Conservation (phyloP, 1,140 invertebrate genomes). For the Philaenus spumarius region DNA sequence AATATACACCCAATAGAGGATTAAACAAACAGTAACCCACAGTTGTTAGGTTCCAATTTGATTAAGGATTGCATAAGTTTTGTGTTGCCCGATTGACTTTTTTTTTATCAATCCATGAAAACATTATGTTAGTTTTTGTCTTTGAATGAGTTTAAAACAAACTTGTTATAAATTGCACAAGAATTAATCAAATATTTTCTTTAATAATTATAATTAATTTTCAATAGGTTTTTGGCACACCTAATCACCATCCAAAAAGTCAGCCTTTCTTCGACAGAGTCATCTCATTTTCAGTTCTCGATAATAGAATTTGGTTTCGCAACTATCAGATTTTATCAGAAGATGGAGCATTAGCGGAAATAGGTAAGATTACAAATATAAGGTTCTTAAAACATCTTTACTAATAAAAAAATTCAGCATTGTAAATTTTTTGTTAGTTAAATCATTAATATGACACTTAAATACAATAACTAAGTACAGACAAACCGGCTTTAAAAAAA, state of each 20-base stretch:
- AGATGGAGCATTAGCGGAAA: slow-evolving; percentile 91
- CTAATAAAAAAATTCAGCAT: background rate
- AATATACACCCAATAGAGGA: no score
- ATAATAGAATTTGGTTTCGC: slow-evolving; percentile 96
- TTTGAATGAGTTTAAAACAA: no score
- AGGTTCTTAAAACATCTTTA: background rate
- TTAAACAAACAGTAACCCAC: no score
- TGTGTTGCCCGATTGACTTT: no score
- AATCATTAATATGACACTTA: background rate
- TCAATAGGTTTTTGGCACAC: slow-evolving; percentile 91
- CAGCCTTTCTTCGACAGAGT: slow-evolving; percentile 99
- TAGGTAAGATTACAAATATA: slow-evolving; percentile 50
- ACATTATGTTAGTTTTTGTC: no score
- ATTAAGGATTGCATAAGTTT: no score
- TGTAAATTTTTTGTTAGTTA: background rate
- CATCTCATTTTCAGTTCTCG: slow-evolving; percentile 85
- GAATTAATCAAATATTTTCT: no score
- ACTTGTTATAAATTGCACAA: no score
- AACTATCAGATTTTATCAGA: slow-evolving; percentile 98
- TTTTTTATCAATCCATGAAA: no score
- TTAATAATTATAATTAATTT: slow-evolving; percentile 25
- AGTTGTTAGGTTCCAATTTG: no score
- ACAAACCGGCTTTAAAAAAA: no score
- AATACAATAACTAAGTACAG: background rate
- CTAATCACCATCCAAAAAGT: slow-evolving; percentile 95